A percentile compares a stretch with the other conserved stretches of the same genome.
These are phyloP conservation scores for Nesogale talazaci DNA, from an alignment of 2,113 vertebrate species.

Conservation along the genomic window DNA sequence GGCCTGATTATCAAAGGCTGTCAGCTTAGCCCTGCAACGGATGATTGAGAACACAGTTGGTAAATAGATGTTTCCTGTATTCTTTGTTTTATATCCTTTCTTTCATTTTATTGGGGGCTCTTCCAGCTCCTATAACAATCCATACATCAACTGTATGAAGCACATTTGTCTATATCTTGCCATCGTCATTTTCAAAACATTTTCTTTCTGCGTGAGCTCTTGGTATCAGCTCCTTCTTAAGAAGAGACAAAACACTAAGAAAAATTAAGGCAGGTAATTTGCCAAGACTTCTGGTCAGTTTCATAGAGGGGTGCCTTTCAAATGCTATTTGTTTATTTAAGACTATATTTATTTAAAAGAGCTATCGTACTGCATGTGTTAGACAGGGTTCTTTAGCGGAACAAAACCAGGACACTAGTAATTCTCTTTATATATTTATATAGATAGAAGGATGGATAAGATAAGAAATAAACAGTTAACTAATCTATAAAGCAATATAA, in stretches of 20 bases:
- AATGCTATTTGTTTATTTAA: constrained; percentile 55
- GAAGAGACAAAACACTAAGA: not conserved
- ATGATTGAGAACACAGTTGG: constrained; percentile 16
- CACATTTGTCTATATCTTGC: too few relatives aligned
- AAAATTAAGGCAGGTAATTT: constrained; percentile 41
- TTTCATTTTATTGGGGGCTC: not conserved
- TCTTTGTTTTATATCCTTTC: constrained; percentile 33
- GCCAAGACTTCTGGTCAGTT: constrained; percentile 7
- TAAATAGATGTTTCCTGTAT: not conserved
- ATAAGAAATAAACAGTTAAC: too few relatives aligned
- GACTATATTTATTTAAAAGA: constrained; percentile 64
- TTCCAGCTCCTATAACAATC: constrained; percentile 32
- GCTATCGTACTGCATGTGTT: constrained; percentile 3
- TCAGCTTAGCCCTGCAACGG: not conserved
- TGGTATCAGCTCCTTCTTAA: not conserved
- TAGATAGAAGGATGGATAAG: too few relatives aligned
- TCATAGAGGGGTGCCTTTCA: constrained; percentile 47
- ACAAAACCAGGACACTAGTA: too few relatives aligned
- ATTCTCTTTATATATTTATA: too few relatives aligned
- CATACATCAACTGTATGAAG: too few relatives aligned
- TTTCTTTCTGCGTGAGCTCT: too few relatives aligned
- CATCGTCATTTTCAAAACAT: too few relatives aligned
- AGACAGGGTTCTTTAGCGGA: too few relatives aligned
- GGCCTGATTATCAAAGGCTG: not conserved
- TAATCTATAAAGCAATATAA: too few relatives aligned